Conservation (phyloP, 1,140 invertebrate genomes). For the Panulirus ornatus region DNA sequence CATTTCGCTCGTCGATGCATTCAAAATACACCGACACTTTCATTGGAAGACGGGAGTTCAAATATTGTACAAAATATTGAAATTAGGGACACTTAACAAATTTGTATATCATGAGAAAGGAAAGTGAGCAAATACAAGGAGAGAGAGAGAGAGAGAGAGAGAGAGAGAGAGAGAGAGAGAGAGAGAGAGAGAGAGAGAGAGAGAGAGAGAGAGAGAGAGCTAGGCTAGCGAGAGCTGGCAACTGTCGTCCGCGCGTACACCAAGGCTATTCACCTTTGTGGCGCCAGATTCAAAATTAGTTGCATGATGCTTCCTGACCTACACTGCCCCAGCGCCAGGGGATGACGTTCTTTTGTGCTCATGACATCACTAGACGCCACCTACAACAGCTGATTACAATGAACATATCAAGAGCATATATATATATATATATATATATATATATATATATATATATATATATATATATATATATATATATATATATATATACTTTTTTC, state of each 20-base stretch:
- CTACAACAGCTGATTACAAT: not conserved
- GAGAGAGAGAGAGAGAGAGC: not conserved
- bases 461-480: not conserved
- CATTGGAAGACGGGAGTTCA: too few relatives aligned
- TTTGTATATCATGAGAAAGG: too few relatives aligned
- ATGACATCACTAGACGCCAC: not conserved
- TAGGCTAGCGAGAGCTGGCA: constrained; percentile 26
- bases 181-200: not conserved
- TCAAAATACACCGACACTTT: too few relatives aligned
- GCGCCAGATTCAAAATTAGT: constrained; percentile 51
- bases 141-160: too few relatives aligned
- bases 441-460: not conserved
- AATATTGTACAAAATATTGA: too few relatives aligned
- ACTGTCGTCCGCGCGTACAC: constrained; percentile 32
- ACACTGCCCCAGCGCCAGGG: not conserved
- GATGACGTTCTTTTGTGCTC: not conserved
- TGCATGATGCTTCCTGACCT: not conserved
- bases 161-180: too few relatives aligned
- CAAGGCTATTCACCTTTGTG: constrained; percentile 57
- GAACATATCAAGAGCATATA: not conserved
- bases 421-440: not conserved
- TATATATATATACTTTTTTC: not conserved
- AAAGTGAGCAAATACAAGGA: too few relatives aligned
- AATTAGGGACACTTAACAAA: too few relatives aligned
- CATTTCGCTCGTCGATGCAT: too few relatives aligned